Percentiles rank a stretch among this genome's conserved stretches.
Evolutionary conservation across 2,797 vertebrate genomes (phyloP).

Genomic region (Rhinella marina): DNA sequence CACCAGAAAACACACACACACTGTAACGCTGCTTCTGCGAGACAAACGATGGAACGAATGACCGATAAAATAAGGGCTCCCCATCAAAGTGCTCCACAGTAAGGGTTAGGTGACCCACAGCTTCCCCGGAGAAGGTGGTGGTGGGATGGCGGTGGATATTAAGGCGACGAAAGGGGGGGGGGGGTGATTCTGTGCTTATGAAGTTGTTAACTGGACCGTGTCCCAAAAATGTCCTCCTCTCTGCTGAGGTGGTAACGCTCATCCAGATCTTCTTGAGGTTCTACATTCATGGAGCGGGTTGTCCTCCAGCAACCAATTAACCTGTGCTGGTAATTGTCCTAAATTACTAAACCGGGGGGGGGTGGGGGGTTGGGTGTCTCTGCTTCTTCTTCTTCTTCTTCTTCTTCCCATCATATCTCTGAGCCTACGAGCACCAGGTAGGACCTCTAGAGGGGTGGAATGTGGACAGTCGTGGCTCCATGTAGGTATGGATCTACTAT

Average conservation of each 20-base stretch:
- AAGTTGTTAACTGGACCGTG: conserved; percentile 24
- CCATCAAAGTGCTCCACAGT: conserved; percentile 26
- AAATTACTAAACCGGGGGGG: not conserved
- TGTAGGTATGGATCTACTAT: not conserved
- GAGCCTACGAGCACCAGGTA: not conserved
- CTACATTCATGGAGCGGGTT: not conserved
- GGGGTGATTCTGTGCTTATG: conserved; percentile 55
- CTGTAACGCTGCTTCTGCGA: conserved; percentile 14
- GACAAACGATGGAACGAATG: not conserved
- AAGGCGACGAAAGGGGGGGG: conserved; percentile 28
- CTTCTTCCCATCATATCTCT: not conserved
- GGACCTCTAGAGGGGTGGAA: not conserved
- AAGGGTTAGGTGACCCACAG: not conserved
- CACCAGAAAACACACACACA: conserved; percentile 31
- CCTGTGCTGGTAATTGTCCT: not conserved
- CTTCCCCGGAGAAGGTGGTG: not conserved
- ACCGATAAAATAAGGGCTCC: conserved; percentile 11
- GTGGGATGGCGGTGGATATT: conserved; percentile 12
- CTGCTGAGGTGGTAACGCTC: not conserved
- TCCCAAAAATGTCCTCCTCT: not conserved
- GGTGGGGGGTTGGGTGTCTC: too few relatives aligned
- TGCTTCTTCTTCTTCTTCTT: too few relatives aligned
- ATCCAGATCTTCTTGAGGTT: not conserved
- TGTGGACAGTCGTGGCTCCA: not conserved
- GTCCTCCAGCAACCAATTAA: not conserved